Evolutionary conservation across 1,140 invertebrate species (phyloP), one percentile per base, ranked within the genome.

Genomic region (Drosophila ercepeae): DNA sequence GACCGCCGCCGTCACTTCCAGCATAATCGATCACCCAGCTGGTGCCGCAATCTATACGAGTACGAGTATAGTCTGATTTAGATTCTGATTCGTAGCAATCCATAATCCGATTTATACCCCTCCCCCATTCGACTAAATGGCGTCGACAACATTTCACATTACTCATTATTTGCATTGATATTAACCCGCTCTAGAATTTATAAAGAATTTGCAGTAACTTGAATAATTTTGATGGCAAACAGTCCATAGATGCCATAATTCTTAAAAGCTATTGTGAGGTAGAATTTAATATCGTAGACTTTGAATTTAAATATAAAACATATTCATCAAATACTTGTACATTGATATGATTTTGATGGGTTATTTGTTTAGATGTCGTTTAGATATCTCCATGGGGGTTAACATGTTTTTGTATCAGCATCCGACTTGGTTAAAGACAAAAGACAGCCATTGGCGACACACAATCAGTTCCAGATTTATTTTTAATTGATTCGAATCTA

Each of bases 11-110:
- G 54, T 50, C 76, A 72, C 67, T 84, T 84, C 79, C 81, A 84
- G 67, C 55, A 84, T 86, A 86, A 84, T 84, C 81, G 81, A 84
- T 84, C 81, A 84, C 81, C 63, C 81, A 79, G 81, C 59, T 76
- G 67, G 79, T 27, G 32, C 21, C 27, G 16, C 27, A 41, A 29
- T 58, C 25, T 39, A 39, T 39, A 16, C 36, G 7, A 1, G 29
- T 7, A 39, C 5, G n/a, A n/a, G 7, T 39, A 39, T 39, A 45
- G 19, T 36, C 41, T 50, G 34, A 52, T 64, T 32, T 50, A 42
- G 60, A 42, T 49, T n/a, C n/a, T n/a, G n/a, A 61, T 45, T 45
- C 55, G 45, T 8, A 11, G 4, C 5, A 23, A 41, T 67, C 19
- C 19, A 44, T 67, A 67, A 58, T 63, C 41, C 53, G 21, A 36